Base-by-base conservation (phyloP, 2,113 vertebrate genomes). In the Dicerorhinus sumatrensis region DNA sequence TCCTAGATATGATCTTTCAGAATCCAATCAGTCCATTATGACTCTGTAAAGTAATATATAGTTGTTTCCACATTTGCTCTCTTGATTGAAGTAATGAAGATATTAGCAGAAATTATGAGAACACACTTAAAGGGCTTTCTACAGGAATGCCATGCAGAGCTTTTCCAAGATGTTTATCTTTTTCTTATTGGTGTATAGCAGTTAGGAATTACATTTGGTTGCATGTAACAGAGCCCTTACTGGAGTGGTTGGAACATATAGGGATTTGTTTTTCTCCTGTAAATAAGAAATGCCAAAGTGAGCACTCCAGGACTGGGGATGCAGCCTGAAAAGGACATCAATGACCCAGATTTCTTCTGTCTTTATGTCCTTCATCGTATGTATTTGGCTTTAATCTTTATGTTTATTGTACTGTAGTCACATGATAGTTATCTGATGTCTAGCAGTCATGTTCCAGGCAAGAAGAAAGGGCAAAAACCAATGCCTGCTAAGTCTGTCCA, bases 51-150 rank as follows among this genome's bases (percentile, higher is more conserved):
- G 31, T 46, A 82, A 62, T 72, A 76, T 29, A 21, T 56, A 76
- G 8, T 93, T 21, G 67, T 79, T 94, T 96, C 36, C n/a, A 9
- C 62, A 70, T 92, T 90, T 89, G 6, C 12, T 94, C 8, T 96
- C 79, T 54, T 84, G 2, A 75, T 77, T 97, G 58, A 70, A 87
- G 36, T 79, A 69, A 69, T 87, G 11, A 89, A 56, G 67, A 31
- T 17, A 33, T 63, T 63, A 16, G 81, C 94, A 73, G 21, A 82
- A 95, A 96, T 86, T 48, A 56, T 42, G n/a, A 72, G 54, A 65
- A 29, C 33, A 29, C 51, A 79, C 6, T 17, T 86, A 70, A 63
- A 73, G 48, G 60, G 8, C 56, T 85, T 77, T 82, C 14, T 65
- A 58, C 5, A 65, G 5, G 63, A 89, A 6, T 62, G 21, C 31